Percentiles rank a stretch among this genome's conserved stretches.
Conservation (phyloP, 1,140 invertebrate genomes). For the Cherax destructor region DNA sequence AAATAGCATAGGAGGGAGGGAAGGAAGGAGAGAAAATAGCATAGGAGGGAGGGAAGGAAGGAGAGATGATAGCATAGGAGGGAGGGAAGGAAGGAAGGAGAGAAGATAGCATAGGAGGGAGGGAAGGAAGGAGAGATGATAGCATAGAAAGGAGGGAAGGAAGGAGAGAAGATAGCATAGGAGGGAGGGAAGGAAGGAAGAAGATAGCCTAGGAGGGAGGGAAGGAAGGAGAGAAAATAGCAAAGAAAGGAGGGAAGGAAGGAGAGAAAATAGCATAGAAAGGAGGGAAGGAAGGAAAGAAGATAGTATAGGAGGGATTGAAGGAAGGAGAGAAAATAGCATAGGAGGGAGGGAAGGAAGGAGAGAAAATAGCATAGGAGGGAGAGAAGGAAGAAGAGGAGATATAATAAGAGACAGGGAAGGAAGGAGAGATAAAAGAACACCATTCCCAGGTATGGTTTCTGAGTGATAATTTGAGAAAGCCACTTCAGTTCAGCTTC, state of each 20-base stretch:
- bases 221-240: slow-evolving; percentile 1
- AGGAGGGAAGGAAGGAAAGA: slow-evolving; percentile 8
- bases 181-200: not conserved
- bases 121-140: no score
- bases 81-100: no score
- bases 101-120: not conserved
- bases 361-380: not conserved
- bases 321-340: not conserved
- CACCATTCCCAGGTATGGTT: no score
- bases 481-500: no score
- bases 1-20: slow-evolving; percentile 7
- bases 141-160: no score
- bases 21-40: not conserved
- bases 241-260: not conserved
- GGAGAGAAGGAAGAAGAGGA: not conserved
- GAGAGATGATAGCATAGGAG: not conserved
- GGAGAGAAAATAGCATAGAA: no score
- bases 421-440: not conserved
- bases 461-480: no score
- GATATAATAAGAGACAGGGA: not conserved
- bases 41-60: slow-evolving; percentile 5
- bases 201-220: not conserved
- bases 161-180: slow-evolving; percentile 6
- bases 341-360: slow-evolving; percentile 5
- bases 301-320: slow-evolving; percentile 9